These are phyloP conservation scores for Chaetorhynchus papuensis DNA, from an alignment of 2,113 vertebrate genomes.

Conservation along the genomic window DNA sequence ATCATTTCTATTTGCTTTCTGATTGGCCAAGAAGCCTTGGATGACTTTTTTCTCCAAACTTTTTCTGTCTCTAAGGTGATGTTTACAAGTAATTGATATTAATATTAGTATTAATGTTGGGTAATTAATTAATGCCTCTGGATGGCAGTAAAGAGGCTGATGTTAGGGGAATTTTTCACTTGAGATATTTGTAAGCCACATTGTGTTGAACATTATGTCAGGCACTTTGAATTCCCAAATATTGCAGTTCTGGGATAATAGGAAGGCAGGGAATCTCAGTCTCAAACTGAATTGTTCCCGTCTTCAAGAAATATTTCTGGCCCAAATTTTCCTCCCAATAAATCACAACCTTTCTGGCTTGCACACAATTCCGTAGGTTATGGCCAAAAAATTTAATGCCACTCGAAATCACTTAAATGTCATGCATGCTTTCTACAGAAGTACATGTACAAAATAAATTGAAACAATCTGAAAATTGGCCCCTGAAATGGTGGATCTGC, in stretches of 20 bases:
- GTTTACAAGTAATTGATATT: neutral
- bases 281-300: constrained; percentile 62
- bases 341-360: constrained; percentile 60
- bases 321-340: constrained; percentile 50
- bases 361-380: neutral
- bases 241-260: constrained; percentile 51
- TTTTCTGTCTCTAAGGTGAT: neutral
- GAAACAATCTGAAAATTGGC: neutral
- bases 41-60: neutral
- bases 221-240: constrained; percentile 60
- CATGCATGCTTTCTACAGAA: neutral
- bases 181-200: constrained; percentile 1
- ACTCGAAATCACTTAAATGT: constrained; percentile 38
- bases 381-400: constrained; percentile 46
- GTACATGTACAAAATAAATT: neutral
- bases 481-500: neutral
- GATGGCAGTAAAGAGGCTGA: constrained; percentile 20
- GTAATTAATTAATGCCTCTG: neutral
- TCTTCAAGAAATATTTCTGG: constrained; percentile 67
- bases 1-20: neutral
- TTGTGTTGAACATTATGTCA: neutral
- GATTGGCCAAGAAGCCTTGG: neutral
- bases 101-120: neutral
- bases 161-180: neutral
- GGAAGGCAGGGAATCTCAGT: constrained; percentile 20